Conservation (phyloP, 2,888 invertebrate genomes). For the Thalpophila matura region DNA sequence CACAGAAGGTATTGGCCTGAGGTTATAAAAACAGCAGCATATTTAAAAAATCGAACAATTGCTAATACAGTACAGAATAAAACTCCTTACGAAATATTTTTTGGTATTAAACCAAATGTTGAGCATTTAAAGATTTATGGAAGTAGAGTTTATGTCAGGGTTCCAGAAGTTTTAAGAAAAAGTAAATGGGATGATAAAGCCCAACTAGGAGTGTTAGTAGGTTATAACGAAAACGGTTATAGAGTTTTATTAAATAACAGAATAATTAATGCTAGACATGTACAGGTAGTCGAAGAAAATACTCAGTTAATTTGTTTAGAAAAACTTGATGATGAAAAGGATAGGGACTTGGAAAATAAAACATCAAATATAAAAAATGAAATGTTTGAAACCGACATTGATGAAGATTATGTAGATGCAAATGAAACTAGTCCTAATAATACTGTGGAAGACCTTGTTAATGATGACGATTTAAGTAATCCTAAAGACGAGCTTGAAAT, state of each 20-base stretch:
- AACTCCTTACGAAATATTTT: conserved; percentile 60
- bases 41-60: conserved; percentile 63
- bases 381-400: too few relatives aligned
- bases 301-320: too few relatives aligned
- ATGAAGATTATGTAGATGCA: too few relatives aligned
- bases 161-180: not conserved
- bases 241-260: not conserved
- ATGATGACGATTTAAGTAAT: too few relatives aligned
- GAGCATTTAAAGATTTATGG: conserved; percentile 26
- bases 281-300: too few relatives aligned
- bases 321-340: too few relatives aligned
- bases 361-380: too few relatives aligned
- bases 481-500: too few relatives aligned
- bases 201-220: not conserved
- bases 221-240: not conserved
- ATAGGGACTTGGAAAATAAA: too few relatives aligned
- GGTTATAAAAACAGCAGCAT: too few relatives aligned
- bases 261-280: conserved; percentile 5
- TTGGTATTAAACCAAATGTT: conserved; percentile 35
- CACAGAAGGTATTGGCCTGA: not conserved
- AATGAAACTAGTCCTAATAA: too few relatives aligned
- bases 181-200: conserved; percentile 1
- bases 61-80: conserved; percentile 62
- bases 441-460: too few relatives aligned
- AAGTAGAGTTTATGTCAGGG: not conserved